Evolutionary conservation across 2,888 invertebrate genomes (phyloP), one percentile per base, ranked within the genome.

Genomic region (Synergus japonicus): DNA sequence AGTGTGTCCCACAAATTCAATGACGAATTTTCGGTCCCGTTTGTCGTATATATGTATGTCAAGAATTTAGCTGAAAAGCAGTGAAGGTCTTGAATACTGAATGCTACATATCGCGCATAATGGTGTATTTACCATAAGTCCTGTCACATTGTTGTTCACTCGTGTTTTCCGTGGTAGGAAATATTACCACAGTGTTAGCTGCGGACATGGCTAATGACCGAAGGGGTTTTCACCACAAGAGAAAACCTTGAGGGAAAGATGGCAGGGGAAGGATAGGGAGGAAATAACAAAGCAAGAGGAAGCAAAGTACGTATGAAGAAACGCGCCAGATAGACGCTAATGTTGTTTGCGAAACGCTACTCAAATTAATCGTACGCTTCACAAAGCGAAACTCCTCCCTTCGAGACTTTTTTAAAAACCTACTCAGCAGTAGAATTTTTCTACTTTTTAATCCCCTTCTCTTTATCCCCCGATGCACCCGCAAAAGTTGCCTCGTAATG

Each of bases 51-150:
- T 49, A 69, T 65, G 13, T 43, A 66, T 43, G 43, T 41, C 15
- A 15, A 65, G 37, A 37, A 41, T 73, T 37, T 54, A 22, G n/a
- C 49, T 73, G 73, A 73, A 54, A 73, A 37, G 54, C 54, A 73
- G 54, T 54, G 73, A 49, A 73, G 49, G 49, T 49, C 73, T 37
- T 73, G 73, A 73, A 69, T 67, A 44, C 67, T 46, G 67, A 67
- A 69, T 54, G n/a, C 73, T 73, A 54, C 54, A 54, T 66, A 43
- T 66, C 54, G 18, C 44, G 77, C 67, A 79, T 79, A 79, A 79
- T 79, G 79, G 76, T 46, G 79, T 67, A 79, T 79, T 79, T 79
- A 79, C 77, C 79, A 79, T 79, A 79, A 77, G 79, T 79, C 77
- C 79, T 67, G 77, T 79, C 79, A 66, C 79, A 79, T 79, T 79